phyloP scores from a whole-genome alignment of 2,113 vertebrate species.

The Pungitius pungitius region DNA sequence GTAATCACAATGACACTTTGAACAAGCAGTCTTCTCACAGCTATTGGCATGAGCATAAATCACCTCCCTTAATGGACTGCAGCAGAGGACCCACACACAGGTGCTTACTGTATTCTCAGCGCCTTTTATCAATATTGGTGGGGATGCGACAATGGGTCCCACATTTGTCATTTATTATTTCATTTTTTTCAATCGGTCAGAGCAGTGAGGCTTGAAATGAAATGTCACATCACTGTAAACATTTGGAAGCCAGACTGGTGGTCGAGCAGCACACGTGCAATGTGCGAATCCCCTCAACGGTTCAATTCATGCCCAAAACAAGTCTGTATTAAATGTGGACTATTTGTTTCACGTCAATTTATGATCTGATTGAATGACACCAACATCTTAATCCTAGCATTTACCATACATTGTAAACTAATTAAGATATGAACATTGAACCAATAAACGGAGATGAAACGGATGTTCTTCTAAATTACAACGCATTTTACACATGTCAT shows the following conservation, averaged over 20 bases:
- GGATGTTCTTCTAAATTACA: neutral
- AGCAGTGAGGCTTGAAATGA: constrained; percentile 56
- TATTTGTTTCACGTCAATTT: neutral
- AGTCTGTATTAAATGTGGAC: neutral
- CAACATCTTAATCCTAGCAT: neutral
- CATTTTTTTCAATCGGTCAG: constrained; percentile 33
- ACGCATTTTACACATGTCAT: neutral
- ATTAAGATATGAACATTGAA: neutral
- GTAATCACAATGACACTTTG: constrained; percentile 25
- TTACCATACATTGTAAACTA: neutral
- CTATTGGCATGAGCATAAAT: constrained; percentile 44
- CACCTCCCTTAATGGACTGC: constrained; percentile 27
- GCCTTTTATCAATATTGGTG: constrained; percentile 25
- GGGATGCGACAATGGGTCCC: neutral
- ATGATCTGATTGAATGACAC: constrained; percentile 2
- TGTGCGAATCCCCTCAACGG: constrained; percentile 55
- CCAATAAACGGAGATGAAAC: neutral
- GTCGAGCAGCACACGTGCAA: constrained; percentile 58
- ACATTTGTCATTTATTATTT: constrained; percentile 47
- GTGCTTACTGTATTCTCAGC: constrained; percentile 14
- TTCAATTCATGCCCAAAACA: constrained; percentile 23
- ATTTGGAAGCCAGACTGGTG: constrained; percentile 35
- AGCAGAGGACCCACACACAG: constrained; percentile 23
- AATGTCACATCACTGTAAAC: constrained; percentile 43
- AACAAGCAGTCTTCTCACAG: constrained; percentile 28